These are phyloP conservation scores for Bujurquina vittata DNA, from an alignment of 2,113 vertebrate genomes.

Conservation along the genomic window DNA sequence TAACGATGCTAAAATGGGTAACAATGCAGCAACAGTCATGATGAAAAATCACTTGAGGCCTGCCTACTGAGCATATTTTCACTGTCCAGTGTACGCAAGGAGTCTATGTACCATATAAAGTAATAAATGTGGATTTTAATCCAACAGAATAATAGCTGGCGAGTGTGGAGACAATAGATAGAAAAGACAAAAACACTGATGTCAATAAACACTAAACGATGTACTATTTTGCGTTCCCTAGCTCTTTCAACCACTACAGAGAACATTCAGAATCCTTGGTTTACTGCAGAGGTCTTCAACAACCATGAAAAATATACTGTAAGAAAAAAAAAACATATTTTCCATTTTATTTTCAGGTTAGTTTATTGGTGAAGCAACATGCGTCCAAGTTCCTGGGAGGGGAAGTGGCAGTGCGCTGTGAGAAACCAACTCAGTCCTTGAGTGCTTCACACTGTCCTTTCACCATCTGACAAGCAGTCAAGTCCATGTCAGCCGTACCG, in stretches of 20 bases:
- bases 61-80: conserved; percentile 45
- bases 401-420: conserved; percentile 46
- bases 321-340: conserved; percentile 19
- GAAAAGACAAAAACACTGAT: conserved; percentile 40
- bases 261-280: conserved; percentile 40
- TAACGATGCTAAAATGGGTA: neutral
- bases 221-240: conserved; percentile 23
- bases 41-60: conserved; percentile 23
- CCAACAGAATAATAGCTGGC: conserved; percentile 32
- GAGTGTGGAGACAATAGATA: conserved; percentile 51
- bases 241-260: conserved; percentile 25
- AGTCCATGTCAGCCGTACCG: conserved; percentile 39
- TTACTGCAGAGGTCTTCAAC: conserved; percentile 29
- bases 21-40: conserved; percentile 1
- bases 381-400: conserved; percentile 34
- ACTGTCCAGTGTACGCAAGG: conserved; percentile 77
- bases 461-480: conserved; percentile 47
- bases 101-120: conserved; percentile 68
- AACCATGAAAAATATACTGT: conserved; percentile 24
- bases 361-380: conserved; percentile 31
- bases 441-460: conserved; percentile 58
- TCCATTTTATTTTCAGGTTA: conserved; percentile 40
- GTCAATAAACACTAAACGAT: conserved; percentile 41
- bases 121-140: conserved; percentile 57
- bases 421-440: conserved; percentile 48